Conservation (phyloP, 92 coral and sea anemone genomes). For the Bergia sp. region DNA sequence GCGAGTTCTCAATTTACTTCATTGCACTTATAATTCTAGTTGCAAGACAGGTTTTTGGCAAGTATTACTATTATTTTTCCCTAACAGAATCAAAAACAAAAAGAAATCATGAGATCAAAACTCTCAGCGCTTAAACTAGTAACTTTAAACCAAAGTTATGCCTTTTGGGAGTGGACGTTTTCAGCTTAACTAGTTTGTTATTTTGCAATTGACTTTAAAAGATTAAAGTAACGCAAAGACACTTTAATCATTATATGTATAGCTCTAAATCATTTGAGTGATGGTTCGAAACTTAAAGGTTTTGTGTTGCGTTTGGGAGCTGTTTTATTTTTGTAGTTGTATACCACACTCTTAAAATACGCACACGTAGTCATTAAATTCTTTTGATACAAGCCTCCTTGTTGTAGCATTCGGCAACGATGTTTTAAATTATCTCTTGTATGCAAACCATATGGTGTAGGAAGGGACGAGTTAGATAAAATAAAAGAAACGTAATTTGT, state of each 20-base stretch:
- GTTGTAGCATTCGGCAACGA: constrained; percentile 27
- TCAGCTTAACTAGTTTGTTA: constrained; percentile 11
- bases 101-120: neutral
- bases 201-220: neutral
- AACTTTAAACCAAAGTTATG: neutral
- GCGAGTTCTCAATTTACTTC: neutral
- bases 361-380: constrained; percentile 22
- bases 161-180: neutral
- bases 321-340: neutral
- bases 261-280: constrained; percentile 7
- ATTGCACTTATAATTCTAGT: neutral
- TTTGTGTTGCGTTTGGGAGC: neutral
- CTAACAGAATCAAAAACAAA: neutral
- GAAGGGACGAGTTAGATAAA: constrained; percentile 42
- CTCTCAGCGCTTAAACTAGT: constrained; percentile 4
- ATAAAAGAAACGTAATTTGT: constrained; percentile 53
- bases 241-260: neutral
- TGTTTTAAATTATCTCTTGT: constrained; percentile 21
- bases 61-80: neutral
- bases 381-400: constrained; percentile 30
- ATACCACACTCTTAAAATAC: constrained; percentile 6
- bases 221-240: neutral
- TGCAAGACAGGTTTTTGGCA: neutral
- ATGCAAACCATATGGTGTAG: constrained; percentile 41
- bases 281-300: constrained; percentile 4